A percentile compares a stretch with the other conserved stretches of the same genome.
These are phyloP conservation scores for Triplophysa siluroides DNA, from an alignment of 2,113 vertebrate genomes.

Conservation along the genomic window DNA sequence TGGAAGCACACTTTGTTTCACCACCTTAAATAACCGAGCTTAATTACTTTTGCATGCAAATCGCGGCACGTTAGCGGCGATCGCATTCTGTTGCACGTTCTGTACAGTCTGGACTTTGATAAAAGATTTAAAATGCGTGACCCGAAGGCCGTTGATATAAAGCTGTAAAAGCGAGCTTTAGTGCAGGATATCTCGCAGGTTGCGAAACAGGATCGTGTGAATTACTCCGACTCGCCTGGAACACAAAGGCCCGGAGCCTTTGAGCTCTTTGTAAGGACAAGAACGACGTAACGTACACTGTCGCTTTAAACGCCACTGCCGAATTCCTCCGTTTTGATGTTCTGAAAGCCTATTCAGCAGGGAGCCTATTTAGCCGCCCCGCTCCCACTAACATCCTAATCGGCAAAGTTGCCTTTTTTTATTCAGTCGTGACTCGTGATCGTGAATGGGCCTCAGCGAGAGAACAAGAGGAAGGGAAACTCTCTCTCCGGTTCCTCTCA, in stretches of 20 bases:
- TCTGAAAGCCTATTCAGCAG: constrained; percentile 49
- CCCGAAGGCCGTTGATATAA: constrained; percentile 20
- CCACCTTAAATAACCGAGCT: constrained; percentile 42
- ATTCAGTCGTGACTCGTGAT: constrained; percentile 23
- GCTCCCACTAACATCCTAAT: constrained; percentile 50
- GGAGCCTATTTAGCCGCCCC: constrained; percentile 33
- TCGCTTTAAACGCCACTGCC: constrained; percentile 14
- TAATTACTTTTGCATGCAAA: constrained; percentile 54
- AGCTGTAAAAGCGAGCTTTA: constrained; percentile 13
- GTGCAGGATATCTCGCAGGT: neutral
- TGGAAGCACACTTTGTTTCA: constrained; percentile 48
- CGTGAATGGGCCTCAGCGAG: constrained; percentile 47
- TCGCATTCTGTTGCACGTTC: neutral
- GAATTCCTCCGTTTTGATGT: constrained; percentile 47
- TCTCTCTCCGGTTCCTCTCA: neutral
- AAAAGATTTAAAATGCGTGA: constrained; percentile 32
- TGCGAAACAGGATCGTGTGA: constrained; percentile 43
- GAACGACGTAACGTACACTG: constrained; percentile 4
- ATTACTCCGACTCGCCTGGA: constrained; percentile 36
- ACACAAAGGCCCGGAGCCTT: constrained; percentile 36
- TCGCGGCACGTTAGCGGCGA: constrained; percentile 41
- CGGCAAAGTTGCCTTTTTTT: constrained; percentile 17
- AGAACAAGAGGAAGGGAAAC: constrained; percentile 47
- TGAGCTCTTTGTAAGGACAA: constrained; percentile 40
- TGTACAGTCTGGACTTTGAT: constrained; percentile 13